Evolutionary conservation across 2,888 invertebrate species (phyloP).

Genomic region (Drosophila quinaria): DNA sequence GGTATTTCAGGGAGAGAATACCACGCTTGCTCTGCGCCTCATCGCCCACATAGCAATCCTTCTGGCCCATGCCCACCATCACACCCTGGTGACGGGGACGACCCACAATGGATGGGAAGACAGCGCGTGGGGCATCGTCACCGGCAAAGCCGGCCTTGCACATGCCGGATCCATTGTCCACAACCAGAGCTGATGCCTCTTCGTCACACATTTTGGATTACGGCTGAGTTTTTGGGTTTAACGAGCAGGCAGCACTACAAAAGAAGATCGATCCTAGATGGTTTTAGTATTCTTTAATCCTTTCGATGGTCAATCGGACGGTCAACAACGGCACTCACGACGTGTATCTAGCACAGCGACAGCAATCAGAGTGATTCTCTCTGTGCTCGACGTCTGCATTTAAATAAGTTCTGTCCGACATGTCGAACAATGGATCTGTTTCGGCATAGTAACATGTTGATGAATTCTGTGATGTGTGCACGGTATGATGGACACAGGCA

Average conservation of each 20-base stretch:
- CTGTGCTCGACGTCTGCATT: conserved; percentile 57
- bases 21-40: conserved; percentile 99
- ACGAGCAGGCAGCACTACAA: conserved; percentile 59
- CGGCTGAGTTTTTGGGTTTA: conserved; percentile 32
- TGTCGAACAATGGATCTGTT: conserved; percentile 69
- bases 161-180: conserved; percentile 99
- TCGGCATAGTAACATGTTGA: conserved; percentile 75
- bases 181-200: conserved; percentile 96
- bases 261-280: conserved; percentile 9
- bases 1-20: conserved; percentile 98
- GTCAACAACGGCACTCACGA: conserved; percentile 62
- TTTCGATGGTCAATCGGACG: conserved; percentile 36
- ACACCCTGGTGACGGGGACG: conserved; percentile 97
- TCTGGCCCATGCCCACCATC: conserved; percentile 99
- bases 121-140: conserved; percentile 96
- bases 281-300: conserved; percentile 32
- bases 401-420: conserved; percentile 76
- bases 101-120: conserved; percentile 97
- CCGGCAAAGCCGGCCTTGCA: conserved; percentile 99
- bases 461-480: conserved; percentile 50
- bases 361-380: conserved; percentile 85
- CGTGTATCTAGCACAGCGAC: conserved; percentile 83
- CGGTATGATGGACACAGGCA: conserved; percentile 1
- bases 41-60: conserved; percentile 98
- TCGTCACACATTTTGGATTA: conserved; percentile 92